Evolutionary conservation across 2,113 vertebrate genomes (phyloP), one percentile per base, ranked within the genome.

Genomic region (Cyanoramphus novaezelandiae): DNA sequence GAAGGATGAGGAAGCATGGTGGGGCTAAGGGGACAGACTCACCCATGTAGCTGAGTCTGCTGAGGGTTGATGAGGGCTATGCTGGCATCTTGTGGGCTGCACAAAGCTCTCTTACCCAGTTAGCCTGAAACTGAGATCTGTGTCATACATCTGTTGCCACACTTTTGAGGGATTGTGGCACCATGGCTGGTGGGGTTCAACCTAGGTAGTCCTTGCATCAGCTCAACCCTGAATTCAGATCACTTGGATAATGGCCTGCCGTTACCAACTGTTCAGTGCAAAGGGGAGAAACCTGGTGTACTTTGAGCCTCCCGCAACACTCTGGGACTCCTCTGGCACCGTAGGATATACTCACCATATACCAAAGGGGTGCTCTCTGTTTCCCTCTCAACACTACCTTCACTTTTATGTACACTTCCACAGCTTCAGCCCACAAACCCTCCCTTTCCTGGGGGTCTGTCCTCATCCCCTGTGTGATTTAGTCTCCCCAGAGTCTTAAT

Each of bases 71-170:
- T 46, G 43, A 68, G 10, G 28, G 7, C 10, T 68, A 13, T 35
- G 17, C 13, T 60, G 52, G 41, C 9, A 9, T 33, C 57, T 37
- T 0, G 0, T 10, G 13, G 8, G 4, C 15, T 21, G 10, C 10
- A 20, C 17, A 59, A 27, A 60, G 9, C 8, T 68, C 27, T 74
- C 33, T 23, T 5, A 15, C 15, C 2, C 13, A 4, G 9, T 11
- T 44, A 19, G 3, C 10, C 29, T 19, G 47, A 33, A 9, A 11
- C 0, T 18, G 16, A 0, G 1, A 47, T 8, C 9, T 19, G 7
- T 17, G 11, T 0, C 3, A 1, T 27, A 11, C 10, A 27, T 25
- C 9, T 29, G 3, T 11, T 37, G 17, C 20, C 46, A 33, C 6
- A 21, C 4, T 5, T 39, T 33, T 25, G 27, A 63, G 47, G 6